Conservation (phyloP, 2,797 vertebrate genomes). For the Rhinophrynus dorsalis region DNA sequence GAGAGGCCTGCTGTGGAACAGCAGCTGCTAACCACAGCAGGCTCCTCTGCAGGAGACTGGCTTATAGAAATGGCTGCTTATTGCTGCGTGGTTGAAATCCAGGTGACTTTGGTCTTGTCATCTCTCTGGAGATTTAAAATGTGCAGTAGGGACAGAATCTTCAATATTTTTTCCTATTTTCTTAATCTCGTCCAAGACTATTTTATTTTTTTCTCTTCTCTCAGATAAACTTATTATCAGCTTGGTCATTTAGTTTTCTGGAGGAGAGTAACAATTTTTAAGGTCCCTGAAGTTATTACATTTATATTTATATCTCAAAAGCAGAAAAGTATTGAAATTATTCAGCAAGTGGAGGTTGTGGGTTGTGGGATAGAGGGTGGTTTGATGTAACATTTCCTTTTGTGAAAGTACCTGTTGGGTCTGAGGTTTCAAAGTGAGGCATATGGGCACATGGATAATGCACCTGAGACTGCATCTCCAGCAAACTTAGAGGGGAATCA, state of each 20-base stretch:
- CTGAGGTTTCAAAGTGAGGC: neutral
- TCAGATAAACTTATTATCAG: neutral
- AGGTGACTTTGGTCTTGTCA: constrained; percentile 36
- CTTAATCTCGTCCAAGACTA: constrained; percentile 14
- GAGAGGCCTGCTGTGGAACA: constrained; percentile 32
- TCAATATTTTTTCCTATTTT: constrained; percentile 32
- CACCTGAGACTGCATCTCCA: neutral
- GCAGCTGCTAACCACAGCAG: constrained; percentile 5
- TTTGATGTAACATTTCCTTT: too few species aligned
- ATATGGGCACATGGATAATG: neutral
- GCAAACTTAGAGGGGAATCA: neutral
- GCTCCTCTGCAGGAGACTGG: constrained; percentile 18
- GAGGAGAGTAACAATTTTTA: neutral
- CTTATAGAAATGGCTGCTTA: constrained; percentile 39
- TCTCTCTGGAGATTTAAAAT: constrained; percentile 41
- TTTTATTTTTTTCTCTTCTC: constrained; percentile 25
- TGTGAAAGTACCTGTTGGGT: neutral
- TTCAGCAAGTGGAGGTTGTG: neutral
- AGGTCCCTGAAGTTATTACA: neutral
- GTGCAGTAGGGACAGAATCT: constrained; percentile 34
- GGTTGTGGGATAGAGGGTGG: neutral
- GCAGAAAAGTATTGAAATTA: neutral
- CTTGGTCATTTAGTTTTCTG: neutral
- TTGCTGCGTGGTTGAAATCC: constrained; percentile 29
- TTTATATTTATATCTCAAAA: too few species aligned